Percentiles rank a stretch among this genome's conserved stretches.
These are phyloP conservation scores for Plutella xylostella DNA, from an alignment of 2,888 invertebrate genomes.

Conservation along the genomic window DNA sequence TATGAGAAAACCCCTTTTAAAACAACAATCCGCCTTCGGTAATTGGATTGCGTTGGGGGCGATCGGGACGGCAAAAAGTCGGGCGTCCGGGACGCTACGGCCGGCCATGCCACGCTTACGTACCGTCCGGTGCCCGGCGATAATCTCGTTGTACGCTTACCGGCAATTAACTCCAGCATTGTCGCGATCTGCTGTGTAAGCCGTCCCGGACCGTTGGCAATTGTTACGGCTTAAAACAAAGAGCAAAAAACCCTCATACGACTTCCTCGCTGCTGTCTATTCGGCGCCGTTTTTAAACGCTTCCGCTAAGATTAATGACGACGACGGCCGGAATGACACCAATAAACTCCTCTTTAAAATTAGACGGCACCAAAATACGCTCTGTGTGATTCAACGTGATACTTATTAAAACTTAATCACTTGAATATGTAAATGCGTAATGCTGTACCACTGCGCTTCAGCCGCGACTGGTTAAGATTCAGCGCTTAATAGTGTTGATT, in stretches of 20 bases:
- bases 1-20: conserved; percentile 20
- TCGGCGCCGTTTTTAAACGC: neutral
- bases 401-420: too few species aligned
- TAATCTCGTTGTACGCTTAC: conserved; percentile 48
- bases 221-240: conserved; percentile 9
- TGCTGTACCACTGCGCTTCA: neutral
- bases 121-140: conserved; percentile 18
- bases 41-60: conserved; percentile 41
- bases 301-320: neutral
- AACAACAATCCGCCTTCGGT: conserved; percentile 31
- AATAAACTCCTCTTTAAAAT: too few species aligned
- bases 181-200: conserved; percentile 12
- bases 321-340: too few species aligned
- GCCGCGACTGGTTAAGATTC: neutral
- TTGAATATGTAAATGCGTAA: conserved; percentile 2
- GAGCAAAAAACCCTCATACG: too few species aligned
- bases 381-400: too few species aligned
- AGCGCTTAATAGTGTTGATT: conserved; percentile 31
- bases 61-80: conserved; percentile 23
- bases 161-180: conserved; percentile 42
- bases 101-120: conserved; percentile 15
- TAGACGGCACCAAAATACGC: too few species aligned
- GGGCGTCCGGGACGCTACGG: neutral
- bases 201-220: conserved; percentile 10
- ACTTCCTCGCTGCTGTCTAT: too few species aligned